Conservation (phyloP, 1,140 invertebrate genomes). For the Rhagoletis pomonella region DNA sequence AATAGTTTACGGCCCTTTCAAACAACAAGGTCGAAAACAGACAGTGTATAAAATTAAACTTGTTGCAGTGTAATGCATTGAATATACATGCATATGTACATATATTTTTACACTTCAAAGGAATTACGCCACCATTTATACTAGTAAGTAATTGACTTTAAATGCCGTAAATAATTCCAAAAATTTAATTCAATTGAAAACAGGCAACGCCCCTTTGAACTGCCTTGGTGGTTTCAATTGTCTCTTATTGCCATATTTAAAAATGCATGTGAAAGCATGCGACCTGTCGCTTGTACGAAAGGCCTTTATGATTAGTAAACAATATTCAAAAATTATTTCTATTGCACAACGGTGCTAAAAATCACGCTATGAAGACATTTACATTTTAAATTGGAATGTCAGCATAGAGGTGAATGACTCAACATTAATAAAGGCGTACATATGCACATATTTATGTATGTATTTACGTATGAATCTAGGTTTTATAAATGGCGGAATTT, state of each 20-base stretch:
- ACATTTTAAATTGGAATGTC: not conserved
- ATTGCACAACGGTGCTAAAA: not conserved
- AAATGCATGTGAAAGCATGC: slow-evolving; percentile 20
- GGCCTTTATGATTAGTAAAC: not conserved
- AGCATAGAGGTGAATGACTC: slow-evolving; percentile 13
- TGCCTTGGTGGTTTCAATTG: not conserved
- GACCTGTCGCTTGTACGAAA: not conserved
- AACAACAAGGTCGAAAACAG: no score
- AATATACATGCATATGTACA: no score
- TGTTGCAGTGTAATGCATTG: no score
- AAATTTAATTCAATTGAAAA: slow-evolving; percentile 34
- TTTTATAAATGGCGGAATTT: not conserved
- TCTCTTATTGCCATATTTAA: not conserved
- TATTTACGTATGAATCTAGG: not conserved
- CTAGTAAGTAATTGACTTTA: no score
- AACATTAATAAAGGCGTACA: not conserved
- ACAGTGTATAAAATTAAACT: no score
- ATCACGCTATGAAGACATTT: not conserved
- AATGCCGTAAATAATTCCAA: not conserved
- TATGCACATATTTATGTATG: not conserved
- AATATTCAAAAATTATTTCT: not conserved
- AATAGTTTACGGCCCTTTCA: no score
- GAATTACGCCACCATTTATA: no score
- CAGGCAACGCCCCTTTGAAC: slow-evolving; percentile 10
- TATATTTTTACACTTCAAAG: no score